Evolutionary conservation across 2,888 invertebrate species (phyloP), one percentile per base, ranked within the genome.

Genomic region (Erebia aethiops): DNA sequence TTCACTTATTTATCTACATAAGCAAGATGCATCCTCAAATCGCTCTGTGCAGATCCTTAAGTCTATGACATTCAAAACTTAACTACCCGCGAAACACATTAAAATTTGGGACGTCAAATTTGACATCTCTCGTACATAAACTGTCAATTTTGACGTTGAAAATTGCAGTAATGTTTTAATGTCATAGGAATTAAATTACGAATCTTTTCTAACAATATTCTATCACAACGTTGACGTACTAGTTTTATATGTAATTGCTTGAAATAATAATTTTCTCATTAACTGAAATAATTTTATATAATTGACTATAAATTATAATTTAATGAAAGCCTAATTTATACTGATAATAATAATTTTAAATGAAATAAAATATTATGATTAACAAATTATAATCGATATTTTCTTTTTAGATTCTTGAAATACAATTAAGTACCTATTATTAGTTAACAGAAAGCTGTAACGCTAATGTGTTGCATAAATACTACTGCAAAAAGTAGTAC

Each of bases 1-100:
- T 89, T 81, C 81, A 82, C 92, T 92, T 91, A 90, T 91, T 87
- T 79, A 71, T 76, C 72, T 80, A 87, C 82, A 89, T 90, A 92
- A 92, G 92, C 82, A 83, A 91, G 91, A 85, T 77, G 91, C 74
- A 87, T 90, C 88, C 88, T 82, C 76, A 81, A 75, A 70, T 66
- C 74, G 71, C 76, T 78, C 80, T 75, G 83, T 80, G 81, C 79
- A 81, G 76, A 77, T 77, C 79, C 74, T 62, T 69, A 7, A 43
- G 2, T 62, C 49, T 49, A 46, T 62, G 46, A 49, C 21, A 21
- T 21, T 62, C 2, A 62, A 62, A 49, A 49, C 21, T 21, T 13
- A 61, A 43, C 16, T 16, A 35, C 41, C 54, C 54, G 18, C 54
- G 16, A 16, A 35, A 10, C 5, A n/a, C 14, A 21, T 7, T 13